Evolutionary conservation across 2,113 vertebrate genomes (phyloP), one percentile per base, ranked within the genome.

Genomic region (Thymallus thymallus): DNA sequence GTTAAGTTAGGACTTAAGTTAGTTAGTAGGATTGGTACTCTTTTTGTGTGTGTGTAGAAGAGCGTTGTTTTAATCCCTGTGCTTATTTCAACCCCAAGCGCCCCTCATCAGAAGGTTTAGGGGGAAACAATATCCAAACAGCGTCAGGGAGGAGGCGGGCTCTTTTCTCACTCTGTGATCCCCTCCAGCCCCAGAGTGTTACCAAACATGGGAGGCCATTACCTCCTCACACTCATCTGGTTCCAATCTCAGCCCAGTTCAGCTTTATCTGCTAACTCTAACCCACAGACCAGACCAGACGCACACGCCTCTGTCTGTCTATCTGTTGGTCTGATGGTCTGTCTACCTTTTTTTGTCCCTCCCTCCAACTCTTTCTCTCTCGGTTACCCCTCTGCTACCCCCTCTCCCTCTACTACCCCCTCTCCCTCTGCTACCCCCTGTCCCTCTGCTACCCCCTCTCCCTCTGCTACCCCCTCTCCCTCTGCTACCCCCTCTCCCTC

Each of bases 141-240:
- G 56, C 4, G 56, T 3, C n/a, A 22, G 56, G n/a, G 56, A 60
- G 56, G 56, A 16, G 26, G 4, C 18, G 12, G 29, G 51, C 35
- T 41, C 9, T 41, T 10, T 41, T 51, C 12, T 16, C 12, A 18
- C 48, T 18, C 48, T 51, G 14, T 51, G 48, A 51, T 18, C 48
- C 48, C 12, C 48, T 51, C 30, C 48, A 56, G 56, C 66, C 23
- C 16, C 71, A 69, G 75, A 67, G 67, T 78, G 71, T 82, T 82
- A 77, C 76, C 79, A 77, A 81, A 79, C 81, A 77, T 74, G 16
- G 74, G 67, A 75, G 72, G 60, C 75, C 81, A 85, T 83, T 85
- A 83, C 46, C 70, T 32, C 74, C 26, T 46, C 48, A 32, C n/a
- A 58, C 22, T 83, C 84, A 86, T 86, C 76, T 86, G 84, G 81